These are phyloP conservation scores for Oxyruncus cristatus DNA, from an alignment of 2,113 vertebrate genomes.

Conservation along the genomic window DNA sequence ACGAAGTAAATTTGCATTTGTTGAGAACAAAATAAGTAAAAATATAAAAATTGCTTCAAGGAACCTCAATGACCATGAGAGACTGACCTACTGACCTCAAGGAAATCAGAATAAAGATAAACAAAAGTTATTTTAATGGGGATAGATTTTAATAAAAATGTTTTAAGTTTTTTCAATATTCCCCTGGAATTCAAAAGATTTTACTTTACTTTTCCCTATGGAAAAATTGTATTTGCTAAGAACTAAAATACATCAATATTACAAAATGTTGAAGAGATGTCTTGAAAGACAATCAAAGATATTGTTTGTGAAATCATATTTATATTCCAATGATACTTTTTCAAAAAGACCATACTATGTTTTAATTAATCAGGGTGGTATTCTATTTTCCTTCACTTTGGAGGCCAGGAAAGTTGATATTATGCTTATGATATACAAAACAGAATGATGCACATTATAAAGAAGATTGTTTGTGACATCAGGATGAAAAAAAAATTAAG, in stretches of 20 bases:
- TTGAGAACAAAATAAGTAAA: background rate
- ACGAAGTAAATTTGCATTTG: background rate
- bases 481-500: background rate
- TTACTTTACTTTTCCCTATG: background rate
- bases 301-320: background rate
- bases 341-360: background rate
- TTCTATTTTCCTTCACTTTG: background rate
- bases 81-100: background rate
- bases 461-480: background rate
- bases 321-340: background rate
- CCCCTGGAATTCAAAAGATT: background rate
- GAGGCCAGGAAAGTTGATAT: background rate
- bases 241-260: background rate
- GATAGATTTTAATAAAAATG: background rate
- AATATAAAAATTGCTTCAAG: background rate
- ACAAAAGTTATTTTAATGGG: background rate
- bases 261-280: background rate
- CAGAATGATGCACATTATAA: background rate
- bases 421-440: background rate
- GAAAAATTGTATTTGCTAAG: background rate
- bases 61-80: background rate
- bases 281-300: background rate
- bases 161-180: background rate
- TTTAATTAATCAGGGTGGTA: background rate
- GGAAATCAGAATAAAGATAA: background rate